phyloP scores from a whole-genome alignment of 2,888 invertebrate genomes.

The Frankliniella intonsa region DNA sequence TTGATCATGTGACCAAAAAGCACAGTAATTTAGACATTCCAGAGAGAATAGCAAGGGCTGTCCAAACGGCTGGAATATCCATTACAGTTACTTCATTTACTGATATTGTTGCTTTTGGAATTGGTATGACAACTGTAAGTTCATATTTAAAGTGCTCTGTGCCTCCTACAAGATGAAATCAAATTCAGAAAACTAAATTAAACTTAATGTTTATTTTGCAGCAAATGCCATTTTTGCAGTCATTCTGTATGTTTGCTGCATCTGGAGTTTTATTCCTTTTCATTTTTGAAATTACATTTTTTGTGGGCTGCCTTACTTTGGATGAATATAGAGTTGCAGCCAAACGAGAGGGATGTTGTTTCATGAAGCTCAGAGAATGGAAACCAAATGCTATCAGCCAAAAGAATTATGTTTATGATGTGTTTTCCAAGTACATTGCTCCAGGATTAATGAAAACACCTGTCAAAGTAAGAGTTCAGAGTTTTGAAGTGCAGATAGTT shows the following conservation, averaged over 20 bases:
- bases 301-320: conserved; percentile 69
- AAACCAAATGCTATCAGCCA: conserved; percentile 12
- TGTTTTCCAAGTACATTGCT: conserved; percentile 42
- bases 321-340: conserved; percentile 60
- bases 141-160: background rate
- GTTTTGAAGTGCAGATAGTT: conserved; percentile 20
- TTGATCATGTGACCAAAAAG: conserved; percentile 1
- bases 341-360: conserved; percentile 58
- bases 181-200: conserved; percentile 17
- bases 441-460: conserved; percentile 60
- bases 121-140: conserved; percentile 69
- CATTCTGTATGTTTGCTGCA: conserved; percentile 78
- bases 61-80: conserved; percentile 77
- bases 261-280: conserved; percentile 70
- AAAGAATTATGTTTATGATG: conserved; percentile 4
- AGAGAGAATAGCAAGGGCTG: conserved; percentile 63
- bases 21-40: conserved; percentile 41
- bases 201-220: conserved; percentile 43
- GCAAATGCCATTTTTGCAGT: conserved; percentile 74
- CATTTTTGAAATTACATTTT: conserved; percentile 73
- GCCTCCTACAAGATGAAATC: background rate
- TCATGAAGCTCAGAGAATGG: conserved; percentile 61
- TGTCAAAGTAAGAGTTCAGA: conserved; percentile 53
- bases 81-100: conserved; percentile 80
- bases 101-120: conserved; percentile 72